Conservation (phyloP, 2,888 invertebrate genomes). For the Mesochorus sp. region DNA sequence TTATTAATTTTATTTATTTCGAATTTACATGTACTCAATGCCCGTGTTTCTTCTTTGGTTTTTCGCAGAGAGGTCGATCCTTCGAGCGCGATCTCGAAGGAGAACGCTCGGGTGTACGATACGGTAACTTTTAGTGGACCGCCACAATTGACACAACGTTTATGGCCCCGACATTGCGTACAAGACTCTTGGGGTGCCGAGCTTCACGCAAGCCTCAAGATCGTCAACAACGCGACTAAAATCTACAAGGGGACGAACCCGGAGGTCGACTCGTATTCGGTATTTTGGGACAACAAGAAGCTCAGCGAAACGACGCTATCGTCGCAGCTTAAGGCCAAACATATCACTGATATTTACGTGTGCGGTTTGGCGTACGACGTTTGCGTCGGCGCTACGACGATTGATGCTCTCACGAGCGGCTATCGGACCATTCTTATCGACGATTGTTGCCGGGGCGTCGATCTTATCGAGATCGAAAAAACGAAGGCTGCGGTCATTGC, state of each 20-base stretch:
- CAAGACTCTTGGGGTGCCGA: constrained; percentile 98
- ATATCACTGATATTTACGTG: constrained; percentile 95
- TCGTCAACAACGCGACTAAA: constrained; percentile 89
- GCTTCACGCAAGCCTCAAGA: constrained; percentile 94
- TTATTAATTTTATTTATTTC: too few relatives aligned
- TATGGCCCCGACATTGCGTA: constrained; percentile 98
- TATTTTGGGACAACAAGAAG: constrained; percentile 99
- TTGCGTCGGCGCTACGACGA: constrained; percentile 95
- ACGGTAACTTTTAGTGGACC: constrained; percentile 96
- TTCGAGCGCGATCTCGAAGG: constrained; percentile 79
- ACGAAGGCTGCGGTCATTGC: constrained; percentile 90
- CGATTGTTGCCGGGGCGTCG: constrained; percentile 95
- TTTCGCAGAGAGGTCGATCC: constrained; percentile 75
- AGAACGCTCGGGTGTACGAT: constrained; percentile 92
- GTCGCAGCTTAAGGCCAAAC: constrained; percentile 89
- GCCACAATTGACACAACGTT: constrained; percentile 92
- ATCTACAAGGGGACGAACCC: constrained; percentile 96
- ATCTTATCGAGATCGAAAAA: constrained; percentile 91
- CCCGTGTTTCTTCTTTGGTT: background rate
- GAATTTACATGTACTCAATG: too few relatives aligned
- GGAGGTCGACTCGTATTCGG: constrained; percentile 98
- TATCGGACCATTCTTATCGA: constrained; percentile 95
- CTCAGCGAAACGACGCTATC: constrained; percentile 93
- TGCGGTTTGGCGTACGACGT: constrained; percentile 98
- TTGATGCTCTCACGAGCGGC: constrained; percentile 94